phyloP scores from a whole-genome alignment of 2,888 invertebrate genomes.

The Lordiphosa andalusiaca region DNA sequence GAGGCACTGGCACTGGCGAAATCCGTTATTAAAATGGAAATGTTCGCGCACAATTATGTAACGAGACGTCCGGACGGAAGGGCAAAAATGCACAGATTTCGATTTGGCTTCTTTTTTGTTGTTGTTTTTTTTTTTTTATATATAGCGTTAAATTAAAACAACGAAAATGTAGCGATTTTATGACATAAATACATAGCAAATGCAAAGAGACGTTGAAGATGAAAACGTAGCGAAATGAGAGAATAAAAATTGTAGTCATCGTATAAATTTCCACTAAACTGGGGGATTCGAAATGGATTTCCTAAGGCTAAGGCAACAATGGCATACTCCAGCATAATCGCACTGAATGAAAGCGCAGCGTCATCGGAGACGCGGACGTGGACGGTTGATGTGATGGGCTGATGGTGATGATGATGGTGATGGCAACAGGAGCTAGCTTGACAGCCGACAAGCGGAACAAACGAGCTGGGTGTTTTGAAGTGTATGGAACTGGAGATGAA shows the following conservation, averaged over 20 bases:
- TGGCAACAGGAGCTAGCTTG: slow-evolving; percentile 54
- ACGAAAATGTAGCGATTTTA: slow-evolving; percentile 41
- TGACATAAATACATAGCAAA: slow-evolving; percentile 32
- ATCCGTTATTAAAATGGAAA: slow-evolving; percentile 42
- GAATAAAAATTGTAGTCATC: slow-evolving; percentile 37
- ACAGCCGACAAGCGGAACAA: slow-evolving; percentile 63
- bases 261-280: slow-evolving; percentile 76
- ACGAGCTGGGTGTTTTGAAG: slow-evolving; percentile 47
- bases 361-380: slow-evolving; percentile 49
- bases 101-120: neutral
- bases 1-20: slow-evolving; percentile 11
- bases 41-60: slow-evolving; percentile 55
- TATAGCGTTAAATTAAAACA: slow-evolving; percentile 66
- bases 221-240: slow-evolving; percentile 13
- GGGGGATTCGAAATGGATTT: slow-evolving; percentile 72
- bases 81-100: neutral
- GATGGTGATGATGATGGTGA: slow-evolving; percentile 29
- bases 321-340: slow-evolving; percentile 62
- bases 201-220: slow-evolving; percentile 2
- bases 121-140: too few relatives aligned
- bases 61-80: slow-evolving; percentile 4
- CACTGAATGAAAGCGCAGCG: slow-evolving; percentile 71
- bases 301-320: slow-evolving; percentile 64
- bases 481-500: slow-evolving; percentile 29
- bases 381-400: slow-evolving; percentile 15